These are phyloP conservation scores for Dendrolimus kikuchii DNA, from an alignment of 1,140 invertebrate species.

Conservation along the genomic window DNA sequence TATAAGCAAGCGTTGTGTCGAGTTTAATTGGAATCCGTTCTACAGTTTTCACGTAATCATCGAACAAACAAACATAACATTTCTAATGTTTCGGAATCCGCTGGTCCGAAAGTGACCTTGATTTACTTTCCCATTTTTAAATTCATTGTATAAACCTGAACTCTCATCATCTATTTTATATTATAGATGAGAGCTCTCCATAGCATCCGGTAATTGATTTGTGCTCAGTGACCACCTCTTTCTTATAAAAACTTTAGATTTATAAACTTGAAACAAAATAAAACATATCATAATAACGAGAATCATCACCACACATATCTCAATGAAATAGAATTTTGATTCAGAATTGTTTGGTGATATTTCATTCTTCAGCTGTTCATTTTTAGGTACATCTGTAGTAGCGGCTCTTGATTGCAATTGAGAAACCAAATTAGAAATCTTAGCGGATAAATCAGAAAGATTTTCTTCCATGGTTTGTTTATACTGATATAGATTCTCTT, in stretches of 20 bases:
- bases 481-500: too few species aligned
- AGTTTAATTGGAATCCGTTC: too few species aligned
- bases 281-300: constrained; percentile 21
- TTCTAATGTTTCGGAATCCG: too few species aligned
- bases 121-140: too few species aligned
- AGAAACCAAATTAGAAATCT: constrained; percentile 2
- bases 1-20: too few species aligned
- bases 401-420: constrained; percentile 5
- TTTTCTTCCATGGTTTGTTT: too few species aligned
- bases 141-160: too few species aligned
- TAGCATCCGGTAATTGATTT: constrained; percentile 19
- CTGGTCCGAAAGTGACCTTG: too few species aligned
- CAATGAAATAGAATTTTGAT: constrained; percentile 20
- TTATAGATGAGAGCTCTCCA: constrained; percentile 27
- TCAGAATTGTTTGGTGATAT: background rate
- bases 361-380: constrained; percentile 14
- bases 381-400: constrained; percentile 8
- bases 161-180: too few species aligned
- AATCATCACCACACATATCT: constrained; percentile 26
- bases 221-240: constrained; percentile 19
- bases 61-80: too few species aligned
- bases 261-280: constrained; percentile 28
- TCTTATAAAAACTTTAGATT: constrained; percentile 19
- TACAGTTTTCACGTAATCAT: too few species aligned
- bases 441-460: too few species aligned